A percentile compares a stretch with the other conserved stretches of the same genome.
phyloP scores from a whole-genome alignment of 2,113 vertebrate species.

The Rynchops niger region DNA sequence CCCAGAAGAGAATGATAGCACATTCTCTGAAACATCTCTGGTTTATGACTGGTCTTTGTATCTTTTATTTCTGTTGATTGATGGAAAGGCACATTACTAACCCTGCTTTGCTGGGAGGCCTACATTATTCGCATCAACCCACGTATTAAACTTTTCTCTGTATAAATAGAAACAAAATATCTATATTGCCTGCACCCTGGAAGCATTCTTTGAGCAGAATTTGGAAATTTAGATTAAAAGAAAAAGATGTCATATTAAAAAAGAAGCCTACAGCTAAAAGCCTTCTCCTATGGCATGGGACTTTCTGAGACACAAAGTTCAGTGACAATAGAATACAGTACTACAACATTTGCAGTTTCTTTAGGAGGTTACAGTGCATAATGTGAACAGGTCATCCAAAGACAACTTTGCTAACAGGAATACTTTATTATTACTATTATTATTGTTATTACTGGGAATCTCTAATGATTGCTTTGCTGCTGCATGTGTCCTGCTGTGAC shows the following conservation, averaged over 20 bases:
- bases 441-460: not conserved
- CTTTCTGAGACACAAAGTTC: not conserved
- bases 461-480: not conserved
- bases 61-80: not conserved
- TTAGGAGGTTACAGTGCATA: not conserved
- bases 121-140: not conserved
- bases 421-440: not conserved
- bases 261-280: not conserved
- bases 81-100: not conserved
- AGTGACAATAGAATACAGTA: not conserved
- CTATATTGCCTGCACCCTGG: not conserved
- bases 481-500: not conserved
- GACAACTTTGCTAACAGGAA: not conserved
- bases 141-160: not conserved
- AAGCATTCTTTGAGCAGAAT: not conserved
- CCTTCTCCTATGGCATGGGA: not conserved
- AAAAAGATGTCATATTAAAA: not conserved
- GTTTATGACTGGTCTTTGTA: not conserved
- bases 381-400: not conserved
- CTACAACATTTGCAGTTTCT: not conserved
- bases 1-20: not conserved
- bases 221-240: slow-evolving; percentile 15
- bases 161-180: not conserved
- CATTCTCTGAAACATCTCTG: not conserved
- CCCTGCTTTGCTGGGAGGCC: not conserved